Base-by-base conservation (phyloP, 2,113 vertebrate species). In the Ranitomeya imitator region DNA sequence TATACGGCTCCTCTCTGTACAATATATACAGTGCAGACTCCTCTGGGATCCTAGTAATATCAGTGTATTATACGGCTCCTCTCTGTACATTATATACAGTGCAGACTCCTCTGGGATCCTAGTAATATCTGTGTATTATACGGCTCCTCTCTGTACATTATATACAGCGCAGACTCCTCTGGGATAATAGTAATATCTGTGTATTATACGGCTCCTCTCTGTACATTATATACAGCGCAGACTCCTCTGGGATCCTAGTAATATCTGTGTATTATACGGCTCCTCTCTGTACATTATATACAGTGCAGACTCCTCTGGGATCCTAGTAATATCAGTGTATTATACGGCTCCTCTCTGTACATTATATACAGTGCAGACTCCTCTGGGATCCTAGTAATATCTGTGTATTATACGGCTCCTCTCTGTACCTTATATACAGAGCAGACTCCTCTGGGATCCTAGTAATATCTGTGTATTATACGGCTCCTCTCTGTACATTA, bases 391-490 rank as follows among this genome's bases (percentile, higher is more conserved):
- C 52, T 21, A 85, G 65, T 74, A 74, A 74, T 84, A 84, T 85
- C 67, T 85, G 83, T 73, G 69, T 59, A 74, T 67, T 67, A 83
- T 16, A 83, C 60, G 21, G 16, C 81, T 65, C 81, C 81, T 67
- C 14, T 85, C 45, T 85, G 31, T 85, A 85, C 67, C 74, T 21
- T 69, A 73, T 85, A 85, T 67, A 73, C 21, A 85, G 82, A 14
- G 11, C 31, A 54, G 31, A 23, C 26, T 31, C 26, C 26, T 31
- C 26, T 31, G 26, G 61, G 61, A 83, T 67, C 31, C 61, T 67
- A 51, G 61, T 83, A 65, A 69, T 69, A 65, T 26, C 81, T 83
- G 31, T 73, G 69, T 59, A 74, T 83, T 67, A 83, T 14, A 83
- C 60, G n/a, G 16, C 61, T 65, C 81, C 81, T 69, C 15, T 45